Base-by-base conservation (phyloP, 2,888 invertebrate species). In the Steinernema hermaphroditum region DNA sequence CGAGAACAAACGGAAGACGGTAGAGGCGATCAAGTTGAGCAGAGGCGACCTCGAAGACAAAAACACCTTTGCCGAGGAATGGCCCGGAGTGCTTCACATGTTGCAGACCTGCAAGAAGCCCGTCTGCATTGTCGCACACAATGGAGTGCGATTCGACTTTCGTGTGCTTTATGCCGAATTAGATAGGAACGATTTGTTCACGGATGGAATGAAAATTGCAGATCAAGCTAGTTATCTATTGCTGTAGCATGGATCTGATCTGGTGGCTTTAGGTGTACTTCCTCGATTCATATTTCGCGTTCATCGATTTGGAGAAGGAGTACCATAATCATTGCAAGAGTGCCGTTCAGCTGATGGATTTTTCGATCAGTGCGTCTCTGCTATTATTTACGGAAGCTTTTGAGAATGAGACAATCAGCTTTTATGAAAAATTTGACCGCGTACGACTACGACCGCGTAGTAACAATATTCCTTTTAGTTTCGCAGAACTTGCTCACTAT, bases 91-190 rank as follows among this genome's bases (percentile, higher is more conserved):
- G 14, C 72, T 71, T 12, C 72, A 79, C n/a, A 77, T 84, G 46
- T 74, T 85, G 16, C 68, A 77, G 24, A 71, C 72, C 14, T 72
- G 76, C 19, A 77, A 76, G 32, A 81, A 80, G 70, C 83, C 83
- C 1, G 78, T 75, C 9, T 71, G 71, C 29, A 44, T 74, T 14
- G 80, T 81, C 6, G 81, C 78, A 4, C 81, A 81, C 71, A 80
- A 81, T 57, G 77, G 77, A 0, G 68, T 82, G 4, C 37, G 74
- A 8, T 85, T 81, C 70, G 85, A 85, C 62, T 77, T 79, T 46
- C 77, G 83, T 0, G 73, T 85, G n/a, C 74, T 85, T 12, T 78
- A 80, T 68, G 78, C 76, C 1, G 83, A 85, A 68, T 37, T 84
- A 43, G 34, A 71, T n/a, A 69, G 81, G n/a, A 71, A 77, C 43